Conservation (phyloP, 1,140 invertebrate species). For the Palaemon carinicauda region DNA sequence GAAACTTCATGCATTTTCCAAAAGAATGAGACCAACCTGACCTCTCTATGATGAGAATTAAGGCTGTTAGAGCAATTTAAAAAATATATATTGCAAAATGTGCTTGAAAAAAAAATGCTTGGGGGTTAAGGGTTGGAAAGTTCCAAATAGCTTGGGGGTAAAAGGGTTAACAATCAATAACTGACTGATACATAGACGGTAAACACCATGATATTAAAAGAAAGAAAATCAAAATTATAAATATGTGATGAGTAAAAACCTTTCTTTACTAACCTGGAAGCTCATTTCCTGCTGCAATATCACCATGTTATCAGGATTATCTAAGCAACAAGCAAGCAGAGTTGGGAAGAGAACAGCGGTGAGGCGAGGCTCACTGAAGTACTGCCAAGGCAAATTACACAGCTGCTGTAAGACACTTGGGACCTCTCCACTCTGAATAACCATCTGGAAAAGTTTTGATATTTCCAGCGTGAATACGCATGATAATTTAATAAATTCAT, state of each 20-base stretch:
- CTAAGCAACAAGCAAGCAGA: conserved; percentile 80
- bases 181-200: too few relatives aligned
- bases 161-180: too few relatives aligned
- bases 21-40: too few relatives aligned
- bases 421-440: conserved; percentile 81
- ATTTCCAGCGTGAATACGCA: not conserved
- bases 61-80: too few relatives aligned
- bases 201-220: too few relatives aligned
- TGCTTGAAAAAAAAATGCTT: too few relatives aligned
- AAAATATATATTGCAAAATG: too few relatives aligned
- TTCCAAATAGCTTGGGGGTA: too few relatives aligned
- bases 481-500: not conserved
- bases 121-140: too few relatives aligned
- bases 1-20: too few relatives aligned
- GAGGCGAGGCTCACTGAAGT: conserved; percentile 81
- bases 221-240: too few relatives aligned
- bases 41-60: too few relatives aligned
- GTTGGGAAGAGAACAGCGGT: conserved; percentile 86
- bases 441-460: conserved; percentile 68
- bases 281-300: conserved; percentile 83
- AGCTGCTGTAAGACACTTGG: conserved; percentile 89
- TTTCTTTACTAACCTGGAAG: conserved; percentile 70
- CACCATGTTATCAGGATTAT: conserved; percentile 74
- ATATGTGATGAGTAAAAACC: not conserved
- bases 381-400: conserved; percentile 87